phyloP scores from a whole-genome alignment of 2,113 vertebrate species.

The Cervus canadensis region DNA sequence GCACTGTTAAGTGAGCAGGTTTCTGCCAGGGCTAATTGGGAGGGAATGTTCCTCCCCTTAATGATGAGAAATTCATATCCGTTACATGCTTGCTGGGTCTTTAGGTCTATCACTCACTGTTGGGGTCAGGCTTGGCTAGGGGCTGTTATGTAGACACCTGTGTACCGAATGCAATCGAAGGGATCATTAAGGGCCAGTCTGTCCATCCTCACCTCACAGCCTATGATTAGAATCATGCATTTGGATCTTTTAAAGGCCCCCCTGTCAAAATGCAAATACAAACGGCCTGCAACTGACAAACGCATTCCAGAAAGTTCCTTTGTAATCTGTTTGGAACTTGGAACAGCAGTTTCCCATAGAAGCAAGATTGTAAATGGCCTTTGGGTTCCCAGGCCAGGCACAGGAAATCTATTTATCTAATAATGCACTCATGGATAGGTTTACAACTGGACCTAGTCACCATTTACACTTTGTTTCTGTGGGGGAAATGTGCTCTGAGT shows the following conservation, averaged over 20 bases:
- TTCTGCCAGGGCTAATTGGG: slow-evolving; percentile 56
- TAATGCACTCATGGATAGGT: slow-evolving; percentile 27
- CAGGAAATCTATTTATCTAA: slow-evolving; percentile 62
- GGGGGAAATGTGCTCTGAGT: slow-evolving; percentile 57
- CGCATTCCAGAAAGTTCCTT: slow-evolving; percentile 67
- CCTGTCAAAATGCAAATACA: slow-evolving; percentile 65
- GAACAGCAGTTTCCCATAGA: slow-evolving; percentile 47
- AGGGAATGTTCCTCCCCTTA: slow-evolving; percentile 13
- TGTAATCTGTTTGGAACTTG: slow-evolving; percentile 58
- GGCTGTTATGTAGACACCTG: background rate
- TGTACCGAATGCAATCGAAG: background rate
- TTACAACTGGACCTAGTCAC: slow-evolving; percentile 26
- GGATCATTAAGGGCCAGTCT: background rate
- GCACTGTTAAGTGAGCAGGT: slow-evolving; percentile 44
- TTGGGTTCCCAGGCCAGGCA: slow-evolving; percentile 59
- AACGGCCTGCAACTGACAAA: slow-evolving; percentile 40
- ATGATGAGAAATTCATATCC: slow-evolving; percentile 60
- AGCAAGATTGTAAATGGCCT: slow-evolving; percentile 39
- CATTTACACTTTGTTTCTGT: slow-evolving; percentile 47
- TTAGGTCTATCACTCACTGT: background rate
- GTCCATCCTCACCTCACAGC: background rate
- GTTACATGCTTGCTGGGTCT: slow-evolving; percentile 28
- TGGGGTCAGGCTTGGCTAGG: background rate
- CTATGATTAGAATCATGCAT: background rate
- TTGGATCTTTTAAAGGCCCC: slow-evolving; percentile 13